These are phyloP conservation scores for Rhineura floridana DNA, from an alignment of 2,113 vertebrate genomes.

Conservation along the genomic window DNA sequence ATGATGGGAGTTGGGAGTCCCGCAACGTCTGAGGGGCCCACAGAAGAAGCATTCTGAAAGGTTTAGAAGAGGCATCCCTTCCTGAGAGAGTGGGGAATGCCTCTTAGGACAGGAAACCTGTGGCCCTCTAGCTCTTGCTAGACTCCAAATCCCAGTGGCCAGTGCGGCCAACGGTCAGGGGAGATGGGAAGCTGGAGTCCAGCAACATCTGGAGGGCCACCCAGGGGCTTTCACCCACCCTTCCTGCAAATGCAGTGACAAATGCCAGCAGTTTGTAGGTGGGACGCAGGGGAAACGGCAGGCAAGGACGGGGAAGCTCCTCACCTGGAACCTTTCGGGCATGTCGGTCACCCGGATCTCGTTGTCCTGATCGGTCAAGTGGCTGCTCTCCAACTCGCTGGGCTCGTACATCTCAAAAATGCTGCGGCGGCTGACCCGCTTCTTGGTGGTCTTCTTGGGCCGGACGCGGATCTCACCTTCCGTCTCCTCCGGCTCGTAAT, in stretches of 20 bases:
- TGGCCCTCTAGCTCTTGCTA: too few relatives aligned
- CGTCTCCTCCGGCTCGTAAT: constrained; percentile 94
- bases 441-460: constrained; percentile 95
- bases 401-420: constrained; percentile 99
- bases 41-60: too few relatives aligned
- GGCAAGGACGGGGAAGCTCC: background rate
- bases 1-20: background rate
- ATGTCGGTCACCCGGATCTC: constrained; percentile 97
- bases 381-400: constrained; percentile 97
- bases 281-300: background rate
- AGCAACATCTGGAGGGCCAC: too few relatives aligned
- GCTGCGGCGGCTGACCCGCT: constrained; percentile 92
- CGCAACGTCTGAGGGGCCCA: too few relatives aligned
- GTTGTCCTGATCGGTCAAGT: constrained; percentile 97
- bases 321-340: constrained; percentile 97
- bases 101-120: too few relatives aligned
- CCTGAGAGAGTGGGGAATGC: too few relatives aligned
- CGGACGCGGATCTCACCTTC: constrained; percentile 92
- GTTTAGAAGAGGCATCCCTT: too few relatives aligned
- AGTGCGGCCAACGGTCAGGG: background rate
- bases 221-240: too few relatives aligned
- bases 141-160: background rate
- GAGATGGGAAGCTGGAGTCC: background rate
- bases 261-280: background rate
- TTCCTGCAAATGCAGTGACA: background rate